Evolutionary conservation across 2,888 invertebrate species (phyloP).

Genomic region (Caenorhabditis sp.): DNA sequence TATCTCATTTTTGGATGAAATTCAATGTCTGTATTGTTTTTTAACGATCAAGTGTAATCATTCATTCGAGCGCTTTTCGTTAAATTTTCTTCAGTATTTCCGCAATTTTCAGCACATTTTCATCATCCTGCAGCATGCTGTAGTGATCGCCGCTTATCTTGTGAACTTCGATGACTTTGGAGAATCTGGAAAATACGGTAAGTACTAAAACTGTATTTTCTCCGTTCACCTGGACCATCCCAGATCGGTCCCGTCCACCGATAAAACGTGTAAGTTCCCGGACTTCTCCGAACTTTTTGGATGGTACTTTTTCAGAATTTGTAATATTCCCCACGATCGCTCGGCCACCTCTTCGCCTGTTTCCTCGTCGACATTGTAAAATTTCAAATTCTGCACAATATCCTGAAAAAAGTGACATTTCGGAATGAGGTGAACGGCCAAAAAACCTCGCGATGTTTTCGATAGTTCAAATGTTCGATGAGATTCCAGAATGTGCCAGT

Average conservation of each 20-base stretch:
- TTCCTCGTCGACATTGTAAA: conserved; percentile 11
- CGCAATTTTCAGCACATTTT: conserved; percentile 6
- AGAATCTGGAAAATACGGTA: conserved; percentile 22
- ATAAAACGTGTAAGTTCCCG: conserved; percentile 38
- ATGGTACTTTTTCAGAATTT: conserved; percentile 31
- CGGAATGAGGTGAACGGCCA: not conserved
- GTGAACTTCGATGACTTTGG: not conserved
- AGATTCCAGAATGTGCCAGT: conserved; percentile 47
- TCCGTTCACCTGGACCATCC: conserved; percentile 60
- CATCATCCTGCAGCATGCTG: conserved; percentile 37
- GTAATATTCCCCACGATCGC: conserved; percentile 43
- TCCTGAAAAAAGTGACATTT: conserved; percentile 29
- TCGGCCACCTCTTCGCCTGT: conserved; percentile 1
- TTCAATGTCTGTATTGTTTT: no score
- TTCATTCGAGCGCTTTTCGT: no score
- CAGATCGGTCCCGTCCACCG: conserved; percentile 62
- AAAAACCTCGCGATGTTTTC: conserved; percentile 40
- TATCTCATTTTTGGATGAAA: no score
- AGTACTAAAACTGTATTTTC: no score
- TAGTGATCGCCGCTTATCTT: conserved; percentile 49
- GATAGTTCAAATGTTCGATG: conserved; percentile 18
- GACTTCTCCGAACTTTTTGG: not conserved
- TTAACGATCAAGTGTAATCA: no score
- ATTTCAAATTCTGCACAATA: conserved; percentile 23
- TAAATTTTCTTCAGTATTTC: not conserved